A percentile compares a stretch with the other conserved stretches of the same genome.
Evolutionary conservation across 2,113 vertebrate species (phyloP).

Genomic region (Ranitomeya variabilis): DNA sequence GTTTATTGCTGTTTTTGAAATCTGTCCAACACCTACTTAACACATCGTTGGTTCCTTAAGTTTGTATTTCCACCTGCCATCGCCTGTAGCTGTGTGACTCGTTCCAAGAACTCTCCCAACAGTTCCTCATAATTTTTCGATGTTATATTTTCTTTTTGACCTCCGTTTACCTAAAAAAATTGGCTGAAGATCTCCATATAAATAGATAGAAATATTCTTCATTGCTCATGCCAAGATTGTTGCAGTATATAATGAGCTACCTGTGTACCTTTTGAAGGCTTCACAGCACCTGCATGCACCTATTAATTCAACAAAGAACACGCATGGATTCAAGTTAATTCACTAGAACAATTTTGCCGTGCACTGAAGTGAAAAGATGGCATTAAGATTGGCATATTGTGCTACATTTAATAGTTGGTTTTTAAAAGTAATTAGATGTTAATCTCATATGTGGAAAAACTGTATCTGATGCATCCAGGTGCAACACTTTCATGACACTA

Average conservation of each 20-base stretch:
- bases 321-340: slow-evolving; percentile 23
- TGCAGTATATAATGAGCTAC: slow-evolving; percentile 20
- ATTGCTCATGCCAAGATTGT: neutral
- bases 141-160: neutral
- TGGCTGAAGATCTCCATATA: neutral
- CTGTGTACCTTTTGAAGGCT: neutral
- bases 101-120: neutral
- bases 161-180: neutral
- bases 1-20: slow-evolving; percentile 1
- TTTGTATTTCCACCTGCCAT: neutral
- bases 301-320: slow-evolving; percentile 40
- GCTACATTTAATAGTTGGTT: slow-evolving; percentile 33
- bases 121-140: neutral
- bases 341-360: slow-evolving; percentile 14
- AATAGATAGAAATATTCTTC: neutral
- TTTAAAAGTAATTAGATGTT: slow-evolving; percentile 43
- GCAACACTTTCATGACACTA: slow-evolving; percentile 10
- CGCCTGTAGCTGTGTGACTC: neutral
- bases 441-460: slow-evolving; percentile 21
- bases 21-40: neutral
- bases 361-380: slow-evolving; percentile 13
- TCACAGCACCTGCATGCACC: slow-evolving; percentile 16
- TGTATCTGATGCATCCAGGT: slow-evolving; percentile 9
- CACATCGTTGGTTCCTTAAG: neutral
- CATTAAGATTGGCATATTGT: slow-evolving; percentile 50